phyloP scores from a whole-genome alignment of 2,113 vertebrate genomes.

The Jaculus jaculus region DNA sequence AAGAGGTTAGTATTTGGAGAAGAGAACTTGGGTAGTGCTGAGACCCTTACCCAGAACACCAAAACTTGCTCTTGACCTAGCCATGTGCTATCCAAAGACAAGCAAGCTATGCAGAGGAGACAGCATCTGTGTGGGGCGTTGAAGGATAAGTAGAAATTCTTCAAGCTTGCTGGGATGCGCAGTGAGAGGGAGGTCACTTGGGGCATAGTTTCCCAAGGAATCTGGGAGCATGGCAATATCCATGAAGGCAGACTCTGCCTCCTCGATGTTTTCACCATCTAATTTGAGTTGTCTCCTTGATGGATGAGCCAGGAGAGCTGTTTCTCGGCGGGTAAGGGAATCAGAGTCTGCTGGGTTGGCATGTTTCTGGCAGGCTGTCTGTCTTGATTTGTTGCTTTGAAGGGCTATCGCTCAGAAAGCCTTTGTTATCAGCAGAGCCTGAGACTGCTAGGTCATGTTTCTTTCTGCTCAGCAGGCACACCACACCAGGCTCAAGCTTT shows the following conservation, averaged over 20 bases:
- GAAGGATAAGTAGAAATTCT: neutral
- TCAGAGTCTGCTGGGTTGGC: slow-evolving; percentile 56
- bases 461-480: slow-evolving; percentile 16
- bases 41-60: neutral
- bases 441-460: neutral
- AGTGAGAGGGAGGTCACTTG: neutral
- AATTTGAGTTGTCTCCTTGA: slow-evolving; percentile 71
- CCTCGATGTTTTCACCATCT: slow-evolving; percentile 46
- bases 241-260: neutral
- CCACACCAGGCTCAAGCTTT: neutral
- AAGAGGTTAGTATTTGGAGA: neutral
- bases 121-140: neutral
- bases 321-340: slow-evolving; percentile 60
- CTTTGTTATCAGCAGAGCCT: slow-evolving; percentile 61
- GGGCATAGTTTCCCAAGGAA: neutral
- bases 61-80: slow-evolving; percentile 17
- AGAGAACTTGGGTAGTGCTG: neutral
- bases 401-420: slow-evolving; percentile 68
- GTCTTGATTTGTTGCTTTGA: slow-evolving; percentile 78
- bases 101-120: neutral
- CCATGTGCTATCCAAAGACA: neutral
- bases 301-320: slow-evolving; percentile 58
- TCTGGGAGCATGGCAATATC: neutral
- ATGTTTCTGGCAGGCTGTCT: slow-evolving; percentile 78
- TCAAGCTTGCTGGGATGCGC: neutral